Evolutionary conservation across 2,888 invertebrate species (phyloP), one percentile per base, ranked within the genome.

Genomic region (Trissonchulus latispiculum): DNA sequence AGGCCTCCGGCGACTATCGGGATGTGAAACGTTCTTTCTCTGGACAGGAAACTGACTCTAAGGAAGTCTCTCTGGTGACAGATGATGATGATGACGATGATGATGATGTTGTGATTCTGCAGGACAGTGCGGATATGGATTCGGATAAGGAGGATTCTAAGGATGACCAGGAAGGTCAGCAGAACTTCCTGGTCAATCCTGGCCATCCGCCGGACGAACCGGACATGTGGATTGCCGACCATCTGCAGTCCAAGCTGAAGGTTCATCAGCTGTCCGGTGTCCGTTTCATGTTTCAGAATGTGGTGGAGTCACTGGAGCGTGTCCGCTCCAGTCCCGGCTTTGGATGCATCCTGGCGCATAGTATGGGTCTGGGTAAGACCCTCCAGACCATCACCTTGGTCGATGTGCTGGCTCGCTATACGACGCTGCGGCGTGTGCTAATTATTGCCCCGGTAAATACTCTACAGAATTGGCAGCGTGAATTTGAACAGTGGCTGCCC

Each of bases 281-380:
- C 28, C 87, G 96, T 74, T 97, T 97, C 84, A 85, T 97, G 72
- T 99, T 92, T 83, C 96, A 97, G 84, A 99, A 97, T 83, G 90
- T 97, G 33, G 91, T 99, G 78, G 97, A 97, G 85, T 95, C 94
- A 31, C 88, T 91, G 66, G 90, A 90, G 75, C 87, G 94, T 77
- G 97, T 90, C 84, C 90, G 91, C 73, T 64, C 64, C 29, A 91
- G 91, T 0, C 84, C 85, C 74, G 96, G 97, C 18, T 95, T 97
- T 84, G 99, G 99, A 23, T 99, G 97, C 83, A 96, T 99, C 79
- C 86, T 99, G 72, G 97, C 97, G 0, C 97, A 99, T 86, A 95
- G 95, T 66, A 99, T 99, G 99, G 99, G 99, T 0, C 87, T 99
- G 36, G 99, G 99, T n/a, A 99, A 99, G 86, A 99, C 97, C 0